These are phyloP conservation scores for Cariama cristata DNA, from an alignment of 2,113 vertebrate genomes.

Conservation along the genomic window DNA sequence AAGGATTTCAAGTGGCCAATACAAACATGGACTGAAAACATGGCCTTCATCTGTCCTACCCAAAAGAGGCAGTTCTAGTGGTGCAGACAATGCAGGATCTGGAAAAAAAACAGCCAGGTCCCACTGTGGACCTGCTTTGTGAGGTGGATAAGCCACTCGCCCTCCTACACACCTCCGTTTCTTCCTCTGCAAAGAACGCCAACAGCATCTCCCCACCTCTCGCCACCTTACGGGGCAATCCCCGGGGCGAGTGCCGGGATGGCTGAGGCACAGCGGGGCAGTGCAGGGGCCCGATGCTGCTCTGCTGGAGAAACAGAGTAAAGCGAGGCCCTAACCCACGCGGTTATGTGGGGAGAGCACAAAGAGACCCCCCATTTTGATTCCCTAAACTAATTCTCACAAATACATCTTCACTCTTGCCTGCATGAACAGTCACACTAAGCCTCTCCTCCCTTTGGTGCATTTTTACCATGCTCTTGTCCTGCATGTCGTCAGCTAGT, in stretches of 20 bases:
- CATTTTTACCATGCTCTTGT: background rate
- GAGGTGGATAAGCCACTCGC: background rate
- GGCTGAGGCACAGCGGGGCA: accelerated
- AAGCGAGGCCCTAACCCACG: accelerated
- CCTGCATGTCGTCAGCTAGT: background rate
- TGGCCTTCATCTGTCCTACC: accelerated
- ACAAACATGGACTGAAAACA: background rate
- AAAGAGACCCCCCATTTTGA: background rate
- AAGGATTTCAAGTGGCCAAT: background rate
- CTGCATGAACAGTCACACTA: background rate
- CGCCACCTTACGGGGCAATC: too few species aligned
- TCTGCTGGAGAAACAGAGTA: accelerated
- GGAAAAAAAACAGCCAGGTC: background rate
- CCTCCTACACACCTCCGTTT: background rate
- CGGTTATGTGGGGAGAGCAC: background rate
- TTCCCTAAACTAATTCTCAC: background rate
- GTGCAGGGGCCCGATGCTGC: background rate
- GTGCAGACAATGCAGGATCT: background rate
- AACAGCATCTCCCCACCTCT: background rate
- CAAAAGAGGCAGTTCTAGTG: background rate
- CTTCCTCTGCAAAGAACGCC: background rate
- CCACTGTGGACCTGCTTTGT: background rate
- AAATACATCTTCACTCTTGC: accelerated
- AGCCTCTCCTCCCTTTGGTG: background rate
- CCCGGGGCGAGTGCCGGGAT: too few species aligned